Percentiles rank a stretch among this genome's conserved stretches.
Conservation (phyloP, 2,113 vertebrate genomes). For the Bufo gargarizans region DNA sequence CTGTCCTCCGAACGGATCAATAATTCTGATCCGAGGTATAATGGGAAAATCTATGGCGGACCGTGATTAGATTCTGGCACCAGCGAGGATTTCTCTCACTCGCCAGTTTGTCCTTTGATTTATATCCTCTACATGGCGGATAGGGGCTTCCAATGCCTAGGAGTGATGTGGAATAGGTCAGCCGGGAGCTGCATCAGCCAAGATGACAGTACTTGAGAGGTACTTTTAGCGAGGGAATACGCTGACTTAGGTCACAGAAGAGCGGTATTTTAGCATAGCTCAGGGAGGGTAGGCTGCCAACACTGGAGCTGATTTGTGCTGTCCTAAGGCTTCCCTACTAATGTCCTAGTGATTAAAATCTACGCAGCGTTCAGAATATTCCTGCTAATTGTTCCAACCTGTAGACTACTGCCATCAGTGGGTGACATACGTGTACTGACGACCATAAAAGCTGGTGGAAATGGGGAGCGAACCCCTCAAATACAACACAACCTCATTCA, state of each 20-base stretch:
- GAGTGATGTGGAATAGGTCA: slow-evolving; percentile 4
- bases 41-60: slow-evolving; percentile 52
- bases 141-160: slow-evolving; percentile 1
- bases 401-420: background rate
- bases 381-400: background rate
- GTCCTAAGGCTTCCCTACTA: slow-evolving; percentile 28
- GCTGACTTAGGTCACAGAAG: slow-evolving; percentile 14
- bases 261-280: background rate
- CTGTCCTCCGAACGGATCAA: slow-evolving; percentile 33
- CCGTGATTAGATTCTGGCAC: slow-evolving; percentile 51
- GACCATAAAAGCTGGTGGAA: background rate
- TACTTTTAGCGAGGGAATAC: slow-evolving; percentile 7
- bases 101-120: slow-evolving; percentile 27
- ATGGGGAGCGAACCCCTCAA: background rate
- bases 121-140: background rate
- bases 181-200: slow-evolving; percentile 38
- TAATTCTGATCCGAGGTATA: slow-evolving; percentile 54
- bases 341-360: background rate
- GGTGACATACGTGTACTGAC: background rate
- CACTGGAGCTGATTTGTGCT: slow-evolving; percentile 2
- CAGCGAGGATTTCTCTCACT: background rate
- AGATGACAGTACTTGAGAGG: background rate
- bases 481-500: too few relatives aligned
- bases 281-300: background rate
- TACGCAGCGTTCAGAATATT: background rate